Evolutionary conservation across 2,888 invertebrate genomes (phyloP).

Genomic region (Pecten maximus): DNA sequence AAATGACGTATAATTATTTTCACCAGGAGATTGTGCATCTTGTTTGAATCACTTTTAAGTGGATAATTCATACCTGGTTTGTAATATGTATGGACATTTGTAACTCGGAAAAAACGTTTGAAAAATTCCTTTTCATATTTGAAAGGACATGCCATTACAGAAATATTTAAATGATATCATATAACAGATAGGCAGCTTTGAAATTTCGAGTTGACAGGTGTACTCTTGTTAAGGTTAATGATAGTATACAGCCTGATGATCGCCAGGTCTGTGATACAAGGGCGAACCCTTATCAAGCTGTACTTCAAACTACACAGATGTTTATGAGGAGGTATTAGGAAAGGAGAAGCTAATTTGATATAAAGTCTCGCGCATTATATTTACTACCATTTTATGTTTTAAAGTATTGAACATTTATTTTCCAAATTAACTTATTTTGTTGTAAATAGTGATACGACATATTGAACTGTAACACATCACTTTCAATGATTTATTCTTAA

Average conservation of each 20-base stretch:
- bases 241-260: neutral
- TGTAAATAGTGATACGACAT: too few species aligned
- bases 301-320: neutral
- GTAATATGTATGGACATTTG: neutral
- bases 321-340: too few species aligned
- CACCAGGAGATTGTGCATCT: neutral
- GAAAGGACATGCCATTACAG: neutral
- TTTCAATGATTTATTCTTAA: too few species aligned
- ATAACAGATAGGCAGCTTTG: slow-evolving; percentile 21
- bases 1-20: neutral
- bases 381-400: too few species aligned
- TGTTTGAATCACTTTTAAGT: neutral
- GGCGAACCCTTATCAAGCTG: neutral
- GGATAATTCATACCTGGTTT: neutral
- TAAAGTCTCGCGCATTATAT: neutral
- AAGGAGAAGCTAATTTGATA: neutral
- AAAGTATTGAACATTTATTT: too few species aligned
- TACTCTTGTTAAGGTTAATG: neutral
- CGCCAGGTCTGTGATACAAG: neutral
- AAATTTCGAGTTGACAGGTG: neutral
- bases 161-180: neutral
- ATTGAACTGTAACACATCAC: too few species aligned
- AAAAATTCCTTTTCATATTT: neutral
- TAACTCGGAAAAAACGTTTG: neutral
- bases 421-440: too few species aligned